Evolutionary conservation across 2,797 vertebrate species (phyloP), one percentile per base, ranked within the genome.

Genomic region (Propithecus perrieri): DNA sequence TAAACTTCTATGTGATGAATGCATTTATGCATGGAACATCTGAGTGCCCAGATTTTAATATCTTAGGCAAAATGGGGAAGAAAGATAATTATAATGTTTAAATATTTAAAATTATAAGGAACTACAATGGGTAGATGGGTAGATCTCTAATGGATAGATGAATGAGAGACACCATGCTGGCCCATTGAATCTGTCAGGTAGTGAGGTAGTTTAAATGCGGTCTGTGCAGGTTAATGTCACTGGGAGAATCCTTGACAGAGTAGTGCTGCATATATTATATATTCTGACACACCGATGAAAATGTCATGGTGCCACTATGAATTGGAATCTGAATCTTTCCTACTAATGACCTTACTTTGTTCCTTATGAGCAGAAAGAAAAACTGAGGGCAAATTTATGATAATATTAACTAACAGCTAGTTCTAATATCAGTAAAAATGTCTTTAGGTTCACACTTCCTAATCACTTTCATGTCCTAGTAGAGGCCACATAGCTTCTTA

Each of bases 91-190:
- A 55, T 1, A 59, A 43, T 13, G 14, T 57, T 91, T 80, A 93
- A 59, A 87, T 75, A 89, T 92, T 86, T 86, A 48, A 78, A 89
- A 89, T 72, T 48, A 86, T 33, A 74, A 92, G 26, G 9, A 89
- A 85, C 33, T 11, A 9, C 38, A 8, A 18, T 65, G 61, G 12
- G 33, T 65, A 65, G 33, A 65, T 65, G 63, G 41, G 13, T 87
- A 76, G 35, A 12, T 79, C 57, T 53, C 33, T 87, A 6, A 26
- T 57, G 53, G 61, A 3, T 38, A 48, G 48, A 48, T n/a, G 63
- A 78, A 38, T 38, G 55, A 85, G 85, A 76, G 65, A 61, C 5
- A 35, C 28, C 1, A 0, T 59, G 59, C 46, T 91, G 53, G 22
- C 48, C 14, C 15, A 0, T 26, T n/a, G 67, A 69, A 35, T 20